These are phyloP conservation scores for Neogobius melanostomus DNA, from an alignment of 2,113 vertebrate genomes.

Conservation along the genomic window DNA sequence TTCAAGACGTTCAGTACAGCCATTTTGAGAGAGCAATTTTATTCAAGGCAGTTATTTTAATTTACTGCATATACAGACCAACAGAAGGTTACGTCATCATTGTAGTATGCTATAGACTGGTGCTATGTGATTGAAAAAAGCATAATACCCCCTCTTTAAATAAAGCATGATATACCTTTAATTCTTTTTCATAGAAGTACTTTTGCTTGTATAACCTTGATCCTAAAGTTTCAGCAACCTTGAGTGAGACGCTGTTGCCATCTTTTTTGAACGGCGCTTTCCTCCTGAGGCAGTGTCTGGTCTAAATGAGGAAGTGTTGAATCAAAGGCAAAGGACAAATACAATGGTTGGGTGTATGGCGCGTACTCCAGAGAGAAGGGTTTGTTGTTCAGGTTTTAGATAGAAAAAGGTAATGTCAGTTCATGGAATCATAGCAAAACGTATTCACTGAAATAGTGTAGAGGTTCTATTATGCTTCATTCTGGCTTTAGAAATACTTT, in stretches of 20 bases:
- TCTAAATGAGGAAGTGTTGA: slow-evolving; percentile 10
- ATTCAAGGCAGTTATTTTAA: too few relatives aligned
- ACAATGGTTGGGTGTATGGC: neutral
- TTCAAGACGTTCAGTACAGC: too few relatives aligned
- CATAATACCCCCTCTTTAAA: too few relatives aligned
- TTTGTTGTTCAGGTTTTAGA: neutral
- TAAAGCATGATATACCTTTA: neutral
- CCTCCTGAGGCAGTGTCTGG: neutral
- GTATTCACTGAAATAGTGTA: too few relatives aligned
- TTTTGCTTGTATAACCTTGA: neutral
- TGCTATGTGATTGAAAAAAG: too few relatives aligned
- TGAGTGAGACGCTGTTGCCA: neutral
- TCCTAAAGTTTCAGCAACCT: neutral
- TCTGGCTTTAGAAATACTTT: too few relatives aligned
- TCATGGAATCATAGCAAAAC: too few relatives aligned
- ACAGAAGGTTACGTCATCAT: too few relatives aligned
- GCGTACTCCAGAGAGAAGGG: neutral
- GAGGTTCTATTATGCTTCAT: too few relatives aligned
- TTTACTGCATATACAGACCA: too few relatives aligned
- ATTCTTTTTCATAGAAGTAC: neutral
- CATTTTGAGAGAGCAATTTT: too few relatives aligned
- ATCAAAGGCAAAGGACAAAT: slow-evolving; percentile 9
- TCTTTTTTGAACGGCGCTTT: slow-evolving; percentile 5
- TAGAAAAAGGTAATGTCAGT: neutral
- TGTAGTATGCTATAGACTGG: too few relatives aligned